These are phyloP conservation scores for Bimastos eiseni DNA, from an alignment of 2,888 invertebrate species.

Conservation along the genomic window DNA sequence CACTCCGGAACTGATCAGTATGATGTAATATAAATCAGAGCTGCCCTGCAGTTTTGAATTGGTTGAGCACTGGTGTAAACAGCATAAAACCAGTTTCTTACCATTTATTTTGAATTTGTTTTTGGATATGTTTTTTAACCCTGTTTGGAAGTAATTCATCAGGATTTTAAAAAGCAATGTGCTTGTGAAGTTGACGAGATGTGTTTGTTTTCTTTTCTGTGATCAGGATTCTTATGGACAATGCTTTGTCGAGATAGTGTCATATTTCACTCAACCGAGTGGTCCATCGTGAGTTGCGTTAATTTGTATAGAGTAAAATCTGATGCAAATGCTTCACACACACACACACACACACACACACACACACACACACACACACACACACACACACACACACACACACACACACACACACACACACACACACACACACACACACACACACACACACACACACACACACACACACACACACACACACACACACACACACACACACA, in stretches of 20 bases:
- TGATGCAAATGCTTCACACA: neutral
- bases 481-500: too few species aligned
- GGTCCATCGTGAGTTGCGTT: neutral
- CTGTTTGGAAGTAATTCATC: neutral
- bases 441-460: too few species aligned
- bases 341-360: too few species aligned
- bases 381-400: too few species aligned
- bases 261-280: constrained; percentile 40
- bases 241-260: constrained; percentile 52
- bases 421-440: too few species aligned
- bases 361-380: too few species aligned
- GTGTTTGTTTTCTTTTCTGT: neutral
- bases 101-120: neutral
- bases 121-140: neutral
- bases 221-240: constrained; percentile 56
- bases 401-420: too few species aligned
- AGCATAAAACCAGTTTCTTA: neutral
- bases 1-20: too few species aligned
- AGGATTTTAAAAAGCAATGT: neutral
- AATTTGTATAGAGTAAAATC: neutral
- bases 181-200: neutral
- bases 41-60: too few species aligned
- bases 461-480: too few species aligned
- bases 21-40: too few species aligned
- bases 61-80: too few species aligned